Conservation (phyloP, 1,140 invertebrate species). For the Apis mellifera region Amel_HAv3.1 CM009931.2:24699001-24699500, state of each 20-base stretch:
- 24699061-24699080: slow-evolving; percentile 14
- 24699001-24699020: slow-evolving; percentile 5
- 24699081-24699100: not conserved
- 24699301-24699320: not conserved
- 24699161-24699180: too few relatives aligned
- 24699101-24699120: too few relatives aligned
- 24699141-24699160: too few relatives aligned
- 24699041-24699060: slow-evolving; percentile 20
- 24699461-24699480: not conserved
- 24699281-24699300: not conserved
- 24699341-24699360: too few relatives aligned
- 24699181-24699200: too few relatives aligned
- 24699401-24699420: too few relatives aligned
- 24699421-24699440: not conserved
- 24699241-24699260: too few relatives aligned
- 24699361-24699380: not conserved
- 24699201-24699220: not conserved
- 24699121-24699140: too few relatives aligned
- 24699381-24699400: not conserved
- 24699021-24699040: not conserved
- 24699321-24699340: too few relatives aligned
- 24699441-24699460: not conserved
- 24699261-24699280: not conserved
- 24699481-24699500: not conserved
- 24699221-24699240: not conserved